These are phyloP conservation scores for Hypomesus transpacificus DNA, from an alignment of 2,113 vertebrate species.

Conservation along the genomic window DNA sequence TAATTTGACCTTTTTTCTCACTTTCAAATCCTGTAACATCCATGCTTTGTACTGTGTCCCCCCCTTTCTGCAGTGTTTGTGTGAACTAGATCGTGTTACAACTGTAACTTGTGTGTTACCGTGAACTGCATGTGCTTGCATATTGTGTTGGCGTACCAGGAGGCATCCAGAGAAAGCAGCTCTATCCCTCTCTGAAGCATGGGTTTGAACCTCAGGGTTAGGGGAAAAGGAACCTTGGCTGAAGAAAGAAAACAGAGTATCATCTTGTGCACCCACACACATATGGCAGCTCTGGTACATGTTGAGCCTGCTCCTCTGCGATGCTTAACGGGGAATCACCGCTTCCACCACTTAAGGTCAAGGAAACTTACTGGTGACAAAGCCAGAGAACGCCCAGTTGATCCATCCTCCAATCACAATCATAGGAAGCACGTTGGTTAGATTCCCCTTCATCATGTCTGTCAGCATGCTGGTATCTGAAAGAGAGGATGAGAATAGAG, in stretches of 20 bases:
- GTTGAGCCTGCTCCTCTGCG: too few relatives aligned
- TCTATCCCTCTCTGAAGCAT: constrained; percentile 83
- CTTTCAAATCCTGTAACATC: too few relatives aligned
- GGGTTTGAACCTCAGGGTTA: constrained; percentile 80
- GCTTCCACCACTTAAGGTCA: too few relatives aligned
- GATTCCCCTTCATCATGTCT: constrained; percentile 84
- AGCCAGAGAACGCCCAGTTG: constrained; percentile 85
- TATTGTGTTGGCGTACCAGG: constrained; percentile 67
- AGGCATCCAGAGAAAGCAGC: constrained; percentile 76
- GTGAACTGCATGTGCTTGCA: not conserved
- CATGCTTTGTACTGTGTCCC: too few relatives aligned
- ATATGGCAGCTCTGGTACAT: not conserved
- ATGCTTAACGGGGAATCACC: not conserved
- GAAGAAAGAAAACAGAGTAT: not conserved
- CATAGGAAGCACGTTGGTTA: constrained; percentile 82
- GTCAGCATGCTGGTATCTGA: constrained; percentile 79
- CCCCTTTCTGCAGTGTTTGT: too few relatives aligned
- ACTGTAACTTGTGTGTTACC: too few relatives aligned
- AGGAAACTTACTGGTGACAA: constrained; percentile 75
- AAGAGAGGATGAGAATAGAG: not conserved
- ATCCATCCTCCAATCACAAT: constrained; percentile 85
- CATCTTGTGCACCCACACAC: too few relatives aligned
- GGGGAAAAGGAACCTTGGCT: constrained; percentile 78
- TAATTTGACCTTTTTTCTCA: too few relatives aligned
- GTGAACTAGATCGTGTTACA: too few relatives aligned